Percentiles rank a stretch among this genome's conserved stretches.
These are phyloP conservation scores for Sinohyriopsis cumingii DNA, from an alignment of 2,888 invertebrate species.

Conservation along the genomic window DNA sequence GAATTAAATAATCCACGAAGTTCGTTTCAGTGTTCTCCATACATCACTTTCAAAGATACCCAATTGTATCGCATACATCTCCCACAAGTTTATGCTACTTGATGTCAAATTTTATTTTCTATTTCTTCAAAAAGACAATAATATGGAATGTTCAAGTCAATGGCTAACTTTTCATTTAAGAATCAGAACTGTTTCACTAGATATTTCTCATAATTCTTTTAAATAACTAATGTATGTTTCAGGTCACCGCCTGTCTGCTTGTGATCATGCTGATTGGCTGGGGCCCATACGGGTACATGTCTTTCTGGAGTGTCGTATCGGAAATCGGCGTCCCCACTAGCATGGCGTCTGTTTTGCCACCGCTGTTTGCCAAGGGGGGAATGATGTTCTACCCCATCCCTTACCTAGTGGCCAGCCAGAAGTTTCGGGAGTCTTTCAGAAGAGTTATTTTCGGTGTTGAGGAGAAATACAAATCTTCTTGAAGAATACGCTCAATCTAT, in stretches of 20 bases:
- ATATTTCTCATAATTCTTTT: too few species aligned
- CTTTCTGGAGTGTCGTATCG: conserved; percentile 59
- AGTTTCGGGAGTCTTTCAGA: conserved; percentile 25
- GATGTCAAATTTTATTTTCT: too few species aligned
- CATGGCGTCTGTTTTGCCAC: conserved; percentile 61
- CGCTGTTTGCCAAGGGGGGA: conserved; percentile 63
- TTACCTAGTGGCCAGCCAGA: conserved; percentile 45
- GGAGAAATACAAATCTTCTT: neutral
- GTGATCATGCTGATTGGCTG: conserved; percentile 56
- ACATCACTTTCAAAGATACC: too few species aligned
- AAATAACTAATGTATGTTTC: conserved; percentile 12
- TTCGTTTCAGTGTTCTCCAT: too few species aligned
- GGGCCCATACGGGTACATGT: conserved; percentile 62
- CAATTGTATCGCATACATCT: too few species aligned
- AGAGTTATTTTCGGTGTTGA: conserved; percentile 4
- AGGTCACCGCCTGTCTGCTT: conserved; percentile 58
- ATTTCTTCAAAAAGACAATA: too few species aligned
- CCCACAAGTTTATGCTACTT: too few species aligned
- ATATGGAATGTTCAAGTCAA: too few species aligned
- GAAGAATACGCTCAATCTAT: too few species aligned
- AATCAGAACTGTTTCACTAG: too few species aligned
- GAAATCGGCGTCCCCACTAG: conserved; percentile 51
- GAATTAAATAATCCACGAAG: too few species aligned
- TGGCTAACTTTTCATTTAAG: too few species aligned
- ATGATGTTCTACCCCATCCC: conserved; percentile 62